phyloP scores from a whole-genome alignment of 2,797 vertebrate genomes.

The Decapterus maruadsi region DNA sequence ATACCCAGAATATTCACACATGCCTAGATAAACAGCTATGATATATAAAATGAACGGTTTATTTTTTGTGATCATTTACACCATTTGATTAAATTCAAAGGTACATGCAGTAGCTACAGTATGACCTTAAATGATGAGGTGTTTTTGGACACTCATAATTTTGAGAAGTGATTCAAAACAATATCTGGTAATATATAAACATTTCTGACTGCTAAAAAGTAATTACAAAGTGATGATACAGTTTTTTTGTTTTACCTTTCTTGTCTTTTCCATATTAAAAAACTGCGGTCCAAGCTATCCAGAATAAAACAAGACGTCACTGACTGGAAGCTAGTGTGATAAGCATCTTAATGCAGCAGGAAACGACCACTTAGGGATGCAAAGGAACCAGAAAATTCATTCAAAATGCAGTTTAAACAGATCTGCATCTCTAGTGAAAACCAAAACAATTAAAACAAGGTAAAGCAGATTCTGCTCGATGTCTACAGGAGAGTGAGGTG shows the following conservation, averaged over 20 bases:
- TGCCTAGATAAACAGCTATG: no score
- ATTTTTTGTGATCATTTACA: not conserved
- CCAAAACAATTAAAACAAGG: not conserved
- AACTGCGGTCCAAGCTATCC: not conserved
- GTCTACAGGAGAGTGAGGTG: constrained; percentile 91
- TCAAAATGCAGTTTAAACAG: not conserved
- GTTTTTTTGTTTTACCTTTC: not conserved
- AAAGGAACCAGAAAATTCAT: not conserved
- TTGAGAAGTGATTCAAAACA: not conserved
- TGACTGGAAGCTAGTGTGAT: not conserved
- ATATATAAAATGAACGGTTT: not conserved
- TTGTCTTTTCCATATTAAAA: not conserved
- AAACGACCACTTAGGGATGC: not conserved
- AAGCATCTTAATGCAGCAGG: not conserved
- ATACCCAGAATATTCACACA: not conserved
- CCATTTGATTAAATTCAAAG: not conserved
- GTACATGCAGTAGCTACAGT: not conserved
- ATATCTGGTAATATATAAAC: no score
- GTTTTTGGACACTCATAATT: not conserved
- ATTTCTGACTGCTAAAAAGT: no score
- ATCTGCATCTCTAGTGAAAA: not conserved
- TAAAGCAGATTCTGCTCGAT: constrained; percentile 3
- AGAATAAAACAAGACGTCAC: not conserved
- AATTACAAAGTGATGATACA: not conserved
- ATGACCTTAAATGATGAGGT: not conserved